Evolutionary conservation across 2,888 invertebrate genomes (phyloP).

Genomic region (Drosophila infuscata): DNA sequence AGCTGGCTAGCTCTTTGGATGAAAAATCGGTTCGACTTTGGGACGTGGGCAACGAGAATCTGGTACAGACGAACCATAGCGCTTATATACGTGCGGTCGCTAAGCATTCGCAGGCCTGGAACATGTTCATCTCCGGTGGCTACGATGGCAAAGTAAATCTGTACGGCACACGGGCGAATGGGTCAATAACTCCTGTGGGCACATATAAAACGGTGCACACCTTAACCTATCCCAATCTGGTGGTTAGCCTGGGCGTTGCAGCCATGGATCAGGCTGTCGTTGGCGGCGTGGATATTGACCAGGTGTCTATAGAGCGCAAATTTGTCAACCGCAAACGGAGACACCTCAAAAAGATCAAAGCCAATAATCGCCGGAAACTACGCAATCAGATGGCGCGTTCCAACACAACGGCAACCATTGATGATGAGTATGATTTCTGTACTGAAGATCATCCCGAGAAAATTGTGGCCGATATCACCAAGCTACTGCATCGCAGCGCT

Average conservation of each 20-base stretch:
- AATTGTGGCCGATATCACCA: conserved; percentile 93
- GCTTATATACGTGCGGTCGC: conserved; percentile 95
- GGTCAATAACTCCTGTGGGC: conserved; percentile 87
- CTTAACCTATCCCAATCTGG: conserved; percentile 95
- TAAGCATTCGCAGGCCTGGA: conserved; percentile 90
- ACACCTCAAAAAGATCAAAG: conserved; percentile 74
- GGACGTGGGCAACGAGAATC: conserved; percentile 95
- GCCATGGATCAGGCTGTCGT: conserved; percentile 93
- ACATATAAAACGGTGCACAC: conserved; percentile 95
- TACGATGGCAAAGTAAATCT: conserved; percentile 95
- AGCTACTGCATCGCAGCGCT: conserved; percentile 93
- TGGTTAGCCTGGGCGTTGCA: conserved; percentile 93
- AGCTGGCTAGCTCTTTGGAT: conserved; percentile 95
- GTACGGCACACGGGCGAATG: conserved; percentile 92
- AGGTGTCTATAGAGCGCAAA: conserved; percentile 93
- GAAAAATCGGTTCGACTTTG: conserved; percentile 94
- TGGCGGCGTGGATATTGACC: conserved; percentile 96
- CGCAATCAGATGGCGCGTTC: not conserved
- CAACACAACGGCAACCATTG: conserved; percentile 82
- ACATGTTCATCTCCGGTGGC: conserved; percentile 93
- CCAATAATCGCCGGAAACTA: not conserved
- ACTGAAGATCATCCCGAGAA: conserved; percentile 89
- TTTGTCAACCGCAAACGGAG: conserved; percentile 86
- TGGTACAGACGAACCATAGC: conserved; percentile 89
- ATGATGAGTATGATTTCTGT: conserved; percentile 67